Conservation (phyloP, 2,797 vertebrate species). For the Enteromius afrohamiltoni region DNA sequence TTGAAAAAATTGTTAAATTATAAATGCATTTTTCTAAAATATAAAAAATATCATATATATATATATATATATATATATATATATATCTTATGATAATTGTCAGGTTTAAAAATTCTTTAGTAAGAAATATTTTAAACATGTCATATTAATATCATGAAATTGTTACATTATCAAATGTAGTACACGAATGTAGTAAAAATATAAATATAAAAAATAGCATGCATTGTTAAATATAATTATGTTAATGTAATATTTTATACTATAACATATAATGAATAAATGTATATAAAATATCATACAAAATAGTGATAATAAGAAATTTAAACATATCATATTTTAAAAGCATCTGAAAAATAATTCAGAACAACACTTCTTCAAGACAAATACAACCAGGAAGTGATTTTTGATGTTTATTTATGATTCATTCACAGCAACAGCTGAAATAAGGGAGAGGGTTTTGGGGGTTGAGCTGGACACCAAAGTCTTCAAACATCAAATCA, state of each 20-base stretch:
- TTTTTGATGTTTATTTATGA: not conserved
- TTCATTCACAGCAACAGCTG: not conserved
- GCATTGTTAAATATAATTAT: not conserved
- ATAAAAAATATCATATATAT: not conserved
- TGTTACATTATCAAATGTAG: not conserved
- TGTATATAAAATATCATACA: too few relatives aligned
- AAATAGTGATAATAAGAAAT: not conserved
- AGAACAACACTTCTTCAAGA: not conserved
- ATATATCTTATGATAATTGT: not conserved
- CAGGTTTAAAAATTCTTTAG: not conserved
- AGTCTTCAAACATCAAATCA: not conserved
- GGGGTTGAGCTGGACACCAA: not conserved
- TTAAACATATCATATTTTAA: not conserved
- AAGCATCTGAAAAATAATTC: not conserved
- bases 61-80: too few relatives aligned
- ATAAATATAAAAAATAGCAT: not conserved
- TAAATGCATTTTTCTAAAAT: not conserved
- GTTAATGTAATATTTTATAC: not conserved
- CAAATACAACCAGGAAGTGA: not conserved
- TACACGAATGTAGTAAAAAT: not conserved
- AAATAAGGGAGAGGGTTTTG: not conserved
- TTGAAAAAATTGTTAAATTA: not conserved
- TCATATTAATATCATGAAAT: not conserved
- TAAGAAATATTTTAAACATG: not conserved
- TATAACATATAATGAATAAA: not conserved